Evolutionary conservation across 2,797 vertebrate genomes (phyloP).

Genomic region (Paratrypauchen microcephalus): DNA sequence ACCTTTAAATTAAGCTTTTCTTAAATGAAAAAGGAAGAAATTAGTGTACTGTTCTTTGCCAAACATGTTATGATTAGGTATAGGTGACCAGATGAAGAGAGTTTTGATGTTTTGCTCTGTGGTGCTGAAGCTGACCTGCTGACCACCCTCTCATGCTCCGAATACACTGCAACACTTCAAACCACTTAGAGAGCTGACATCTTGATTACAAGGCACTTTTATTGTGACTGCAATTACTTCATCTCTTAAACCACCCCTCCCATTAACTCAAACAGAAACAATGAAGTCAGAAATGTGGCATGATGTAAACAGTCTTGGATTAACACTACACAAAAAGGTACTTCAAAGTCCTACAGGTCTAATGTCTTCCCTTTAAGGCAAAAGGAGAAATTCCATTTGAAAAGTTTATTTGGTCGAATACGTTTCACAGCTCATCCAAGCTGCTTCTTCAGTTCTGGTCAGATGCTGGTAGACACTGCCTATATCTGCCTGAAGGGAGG

Average conservation of each 20-base stretch:
- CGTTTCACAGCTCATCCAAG: no score
- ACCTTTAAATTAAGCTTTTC: no score
- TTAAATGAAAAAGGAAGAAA: background rate
- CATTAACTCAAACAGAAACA: conserved; percentile 36
- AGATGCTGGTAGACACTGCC: no score
- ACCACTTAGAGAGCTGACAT: conserved; percentile 21
- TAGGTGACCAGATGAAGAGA: background rate
- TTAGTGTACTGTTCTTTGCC: background rate
- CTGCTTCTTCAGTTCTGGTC: no score
- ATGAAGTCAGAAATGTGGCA: conserved; percentile 20
- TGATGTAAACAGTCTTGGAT: conserved; percentile 10
- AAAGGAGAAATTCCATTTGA: no score
- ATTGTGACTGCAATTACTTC: conserved; percentile 36
- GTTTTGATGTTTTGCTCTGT: conserved; percentile 1
- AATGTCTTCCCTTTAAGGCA: background rate
- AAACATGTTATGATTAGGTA: background rate
- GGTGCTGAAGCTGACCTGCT: background rate
- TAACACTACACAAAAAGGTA: background rate
- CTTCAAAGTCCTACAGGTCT: background rate
- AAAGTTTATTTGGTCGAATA: no score
- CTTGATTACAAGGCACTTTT: conserved; percentile 44
- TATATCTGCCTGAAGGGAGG: no score
- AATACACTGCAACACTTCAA: conserved; percentile 15
- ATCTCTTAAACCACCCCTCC: conserved; percentile 32
- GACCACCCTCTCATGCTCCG: background rate